phyloP scores from a whole-genome alignment of 2,797 vertebrate species.

The Chromis chromis region DNA sequence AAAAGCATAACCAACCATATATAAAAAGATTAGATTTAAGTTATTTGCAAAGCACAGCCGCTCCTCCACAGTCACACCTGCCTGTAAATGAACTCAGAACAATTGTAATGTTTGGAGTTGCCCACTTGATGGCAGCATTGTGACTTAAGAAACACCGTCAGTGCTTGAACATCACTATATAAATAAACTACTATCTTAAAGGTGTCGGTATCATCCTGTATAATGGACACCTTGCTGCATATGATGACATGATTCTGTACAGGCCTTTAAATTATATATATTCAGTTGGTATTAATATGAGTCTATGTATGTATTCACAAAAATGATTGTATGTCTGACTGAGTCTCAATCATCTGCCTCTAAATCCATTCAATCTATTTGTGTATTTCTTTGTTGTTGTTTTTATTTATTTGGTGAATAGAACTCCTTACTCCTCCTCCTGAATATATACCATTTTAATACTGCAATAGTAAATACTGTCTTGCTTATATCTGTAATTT shows the following conservation, averaged over 20 bases:
- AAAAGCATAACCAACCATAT: too few species aligned
- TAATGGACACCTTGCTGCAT: background rate
- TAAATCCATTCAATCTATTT: background rate
- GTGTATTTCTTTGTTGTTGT: background rate
- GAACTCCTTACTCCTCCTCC: background rate
- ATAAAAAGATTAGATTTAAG: too few species aligned
- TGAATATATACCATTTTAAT: background rate
- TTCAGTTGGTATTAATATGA: too few species aligned
- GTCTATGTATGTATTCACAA: too few species aligned
- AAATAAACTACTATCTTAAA: background rate
- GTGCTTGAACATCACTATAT: background rate
- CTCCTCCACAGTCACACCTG: background rate
- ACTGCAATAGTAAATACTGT: conserved; percentile 11
- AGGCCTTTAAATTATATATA: too few species aligned
- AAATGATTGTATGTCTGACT: background rate
- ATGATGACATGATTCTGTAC: too few species aligned
- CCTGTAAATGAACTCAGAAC: background rate
- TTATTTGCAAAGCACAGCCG: background rate
- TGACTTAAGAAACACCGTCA: conserved; percentile 20
- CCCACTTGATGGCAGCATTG: conserved; percentile 77
- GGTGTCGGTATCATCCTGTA: too few species aligned
- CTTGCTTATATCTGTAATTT: conserved; percentile 39
- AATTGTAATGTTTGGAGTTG: conserved; percentile 30
- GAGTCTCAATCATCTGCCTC: background rate
- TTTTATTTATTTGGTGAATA: background rate